Evolutionary conservation across 2,888 invertebrate genomes (phyloP).

Genomic region (Hirtodrosophila trivittata): DNA sequence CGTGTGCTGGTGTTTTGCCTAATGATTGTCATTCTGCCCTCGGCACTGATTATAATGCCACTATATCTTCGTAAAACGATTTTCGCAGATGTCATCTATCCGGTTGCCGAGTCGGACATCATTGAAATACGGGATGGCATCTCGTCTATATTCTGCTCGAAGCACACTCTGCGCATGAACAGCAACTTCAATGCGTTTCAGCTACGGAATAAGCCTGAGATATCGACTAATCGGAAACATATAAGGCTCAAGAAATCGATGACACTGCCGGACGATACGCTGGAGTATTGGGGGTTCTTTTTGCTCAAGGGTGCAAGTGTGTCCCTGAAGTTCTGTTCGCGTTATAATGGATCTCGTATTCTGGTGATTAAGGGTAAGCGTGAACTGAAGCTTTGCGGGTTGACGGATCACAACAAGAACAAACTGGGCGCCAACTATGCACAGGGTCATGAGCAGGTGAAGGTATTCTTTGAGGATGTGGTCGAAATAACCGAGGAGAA

Average conservation of each 20-base stretch:
- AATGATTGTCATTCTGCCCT: conserved; percentile 90
- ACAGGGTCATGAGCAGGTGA: conserved; percentile 83
- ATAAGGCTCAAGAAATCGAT: conserved; percentile 92
- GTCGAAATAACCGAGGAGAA: conserved; percentile 83
- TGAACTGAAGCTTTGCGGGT: conserved; percentile 90
- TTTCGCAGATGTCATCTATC: conserved; percentile 91
- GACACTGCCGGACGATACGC: conserved; percentile 91
- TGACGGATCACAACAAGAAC: conserved; percentile 88
- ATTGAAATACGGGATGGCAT: conserved; percentile 92
- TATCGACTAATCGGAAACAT: conserved; percentile 89
- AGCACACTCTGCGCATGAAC: conserved; percentile 91
- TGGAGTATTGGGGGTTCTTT: conserved; percentile 96
- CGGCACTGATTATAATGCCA: conserved; percentile 90
- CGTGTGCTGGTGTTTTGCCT: conserved; percentile 91
- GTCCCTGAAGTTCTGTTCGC: conserved; percentile 91
- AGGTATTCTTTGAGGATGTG: conserved; percentile 86
- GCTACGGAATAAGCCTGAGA: conserved; percentile 88
- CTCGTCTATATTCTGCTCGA: conserved; percentile 92
- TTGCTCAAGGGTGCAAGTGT: conserved; percentile 91
- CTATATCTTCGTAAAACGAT: conserved; percentile 90
- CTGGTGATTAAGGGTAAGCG: conserved; percentile 92
- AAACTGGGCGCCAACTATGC: conserved; percentile 86
- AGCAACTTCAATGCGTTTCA: conserved; percentile 89
- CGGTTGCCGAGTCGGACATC: conserved; percentile 93
- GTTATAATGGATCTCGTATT: conserved; percentile 91